Evolutionary conservation across 2,113 vertebrate genomes (phyloP).

Genomic region (Numenius arquata): DNA sequence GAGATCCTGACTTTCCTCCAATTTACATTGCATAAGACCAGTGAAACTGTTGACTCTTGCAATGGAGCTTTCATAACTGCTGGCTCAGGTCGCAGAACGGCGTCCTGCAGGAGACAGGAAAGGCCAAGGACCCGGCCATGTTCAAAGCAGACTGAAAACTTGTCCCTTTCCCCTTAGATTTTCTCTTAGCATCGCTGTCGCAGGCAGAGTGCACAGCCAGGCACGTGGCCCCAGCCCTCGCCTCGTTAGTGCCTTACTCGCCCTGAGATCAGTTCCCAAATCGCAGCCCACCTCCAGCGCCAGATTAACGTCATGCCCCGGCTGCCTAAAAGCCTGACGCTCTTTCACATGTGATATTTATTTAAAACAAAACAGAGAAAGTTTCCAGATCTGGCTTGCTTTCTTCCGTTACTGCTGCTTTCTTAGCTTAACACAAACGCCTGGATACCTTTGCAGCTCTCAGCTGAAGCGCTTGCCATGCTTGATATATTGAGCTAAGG

Average conservation of each 20-base stretch:
- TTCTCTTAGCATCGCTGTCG: background rate
- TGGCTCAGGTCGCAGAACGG: background rate
- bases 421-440: background rate
- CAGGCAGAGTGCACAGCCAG: background rate
- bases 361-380: background rate
- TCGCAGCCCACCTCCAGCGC: background rate
- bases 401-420: background rate
- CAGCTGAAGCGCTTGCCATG: background rate
- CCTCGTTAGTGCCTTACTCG: background rate
- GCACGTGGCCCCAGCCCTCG: background rate
- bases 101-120: background rate
- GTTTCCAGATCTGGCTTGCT: background rate
- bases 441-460: background rate
- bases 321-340: background rate
- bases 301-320: background rate
- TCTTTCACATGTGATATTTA: background rate
- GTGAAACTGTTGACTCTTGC: background rate
- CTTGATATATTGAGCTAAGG: background rate
- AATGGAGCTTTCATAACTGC: background rate
- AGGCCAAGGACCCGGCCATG: background rate
- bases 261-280: background rate
- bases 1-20: background rate
- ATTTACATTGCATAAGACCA: background rate
- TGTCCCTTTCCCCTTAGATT: background rate
- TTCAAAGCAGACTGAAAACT: background rate